Conservation (phyloP, 2,797 vertebrate genomes). For the Oreochromis grahami region DNA sequence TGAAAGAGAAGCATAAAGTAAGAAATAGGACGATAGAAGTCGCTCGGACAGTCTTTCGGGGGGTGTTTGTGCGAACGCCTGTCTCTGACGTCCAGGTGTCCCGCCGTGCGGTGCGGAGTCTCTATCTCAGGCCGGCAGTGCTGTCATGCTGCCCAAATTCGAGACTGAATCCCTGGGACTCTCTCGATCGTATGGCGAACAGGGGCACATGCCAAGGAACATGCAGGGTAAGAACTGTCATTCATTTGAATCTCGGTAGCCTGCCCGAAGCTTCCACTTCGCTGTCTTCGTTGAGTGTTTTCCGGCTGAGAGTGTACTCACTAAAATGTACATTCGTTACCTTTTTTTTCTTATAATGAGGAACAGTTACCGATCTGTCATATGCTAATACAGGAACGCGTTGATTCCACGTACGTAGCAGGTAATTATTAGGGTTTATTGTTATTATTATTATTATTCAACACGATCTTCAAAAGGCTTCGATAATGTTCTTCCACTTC, state of each 20-base stretch:
- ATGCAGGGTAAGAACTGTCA: conserved; percentile 90
- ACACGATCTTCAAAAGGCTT: background rate
- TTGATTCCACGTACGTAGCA: background rate
- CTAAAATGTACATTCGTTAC: conserved; percentile 11
- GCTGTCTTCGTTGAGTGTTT: background rate
- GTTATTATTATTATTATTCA: background rate
- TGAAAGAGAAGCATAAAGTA: background rate
- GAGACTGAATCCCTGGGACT: conserved; percentile 94
- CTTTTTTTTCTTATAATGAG: background rate
- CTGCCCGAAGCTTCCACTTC: background rate
- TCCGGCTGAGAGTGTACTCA: background rate
- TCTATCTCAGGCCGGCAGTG: conserved; percentile 79
- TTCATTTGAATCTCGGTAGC: background rate
- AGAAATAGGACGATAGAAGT: background rate
- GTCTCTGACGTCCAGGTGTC: conserved; percentile 80
- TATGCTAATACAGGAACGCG: background rate
- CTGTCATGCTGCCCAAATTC: conserved; percentile 99
- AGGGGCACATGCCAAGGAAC: conserved; percentile 92
- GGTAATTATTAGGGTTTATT: background rate
- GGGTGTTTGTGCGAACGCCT: conserved; percentile 35
- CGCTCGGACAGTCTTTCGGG: conserved; percentile 14
- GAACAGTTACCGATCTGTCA: background rate
- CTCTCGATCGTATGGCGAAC: conserved; percentile 94
- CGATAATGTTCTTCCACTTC: background rate
- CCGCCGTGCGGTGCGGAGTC: conserved; percentile 77